Percentiles rank a stretch among this genome's conserved stretches.
Evolutionary conservation across 2,797 vertebrate genomes (phyloP).

Genomic region (Selene dorsalis): DNA sequence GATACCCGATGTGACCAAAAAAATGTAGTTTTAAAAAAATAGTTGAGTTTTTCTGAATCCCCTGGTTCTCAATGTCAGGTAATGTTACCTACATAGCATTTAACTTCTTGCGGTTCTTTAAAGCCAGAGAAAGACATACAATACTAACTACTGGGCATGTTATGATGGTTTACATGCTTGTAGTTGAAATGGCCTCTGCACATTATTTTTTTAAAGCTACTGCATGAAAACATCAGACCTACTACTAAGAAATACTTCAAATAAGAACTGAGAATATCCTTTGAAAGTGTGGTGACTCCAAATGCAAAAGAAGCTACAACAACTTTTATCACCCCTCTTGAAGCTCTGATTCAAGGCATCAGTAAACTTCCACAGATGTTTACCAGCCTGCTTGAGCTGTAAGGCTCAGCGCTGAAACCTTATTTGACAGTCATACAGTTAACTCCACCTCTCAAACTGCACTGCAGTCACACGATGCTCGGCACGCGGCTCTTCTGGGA

Average conservation of each 20-base stretch:
- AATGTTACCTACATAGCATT: neutral
- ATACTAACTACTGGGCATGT: too few relatives aligned
- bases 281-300: neutral
- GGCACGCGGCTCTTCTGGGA: neutral
- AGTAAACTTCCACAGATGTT: neutral
- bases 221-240: neutral
- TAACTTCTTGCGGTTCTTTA: neutral
- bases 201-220: neutral
- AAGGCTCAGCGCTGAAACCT: neutral
- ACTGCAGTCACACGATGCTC: neutral
- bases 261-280: neutral
- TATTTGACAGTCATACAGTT: neutral
- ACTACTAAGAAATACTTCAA: neutral
- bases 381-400: neutral
- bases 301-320: neutral
- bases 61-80: neutral
- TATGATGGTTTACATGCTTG: too few relatives aligned
- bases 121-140: too few relatives aligned
- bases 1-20: neutral
- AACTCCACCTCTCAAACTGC: constrained; percentile 3
- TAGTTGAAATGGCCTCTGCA: neutral
- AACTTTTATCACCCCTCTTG: neutral
- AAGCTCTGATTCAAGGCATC: neutral
- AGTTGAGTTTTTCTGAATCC: neutral
- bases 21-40: neutral